Conservation (phyloP, 2,797 vertebrate genomes). For the Hemitrygon akajei region DNA sequence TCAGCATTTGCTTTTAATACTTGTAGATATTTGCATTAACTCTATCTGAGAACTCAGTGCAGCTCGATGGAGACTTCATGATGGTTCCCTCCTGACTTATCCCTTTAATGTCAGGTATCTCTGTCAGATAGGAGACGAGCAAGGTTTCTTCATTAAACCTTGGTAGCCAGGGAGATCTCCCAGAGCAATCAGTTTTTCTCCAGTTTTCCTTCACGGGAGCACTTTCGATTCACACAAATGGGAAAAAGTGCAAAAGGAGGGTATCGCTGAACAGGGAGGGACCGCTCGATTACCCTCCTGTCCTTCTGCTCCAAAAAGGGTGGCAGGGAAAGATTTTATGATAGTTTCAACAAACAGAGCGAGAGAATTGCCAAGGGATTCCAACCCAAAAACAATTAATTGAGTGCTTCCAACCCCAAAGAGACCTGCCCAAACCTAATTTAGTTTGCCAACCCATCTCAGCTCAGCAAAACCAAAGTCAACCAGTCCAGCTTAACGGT, state of each 20-base stretch:
- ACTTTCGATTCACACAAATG: background rate
- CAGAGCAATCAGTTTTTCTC: background rate
- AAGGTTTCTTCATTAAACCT: background rate
- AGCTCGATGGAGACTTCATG: background rate
- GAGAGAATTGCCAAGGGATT: background rate
- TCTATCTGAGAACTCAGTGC: background rate
- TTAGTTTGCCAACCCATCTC: background rate
- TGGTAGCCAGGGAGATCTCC: background rate
- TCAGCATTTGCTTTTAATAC: background rate
- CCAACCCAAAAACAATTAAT: background rate
- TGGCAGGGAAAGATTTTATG: background rate
- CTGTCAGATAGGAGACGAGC: too few relatives aligned
- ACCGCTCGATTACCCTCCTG: background rate
- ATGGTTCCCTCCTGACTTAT: background rate
- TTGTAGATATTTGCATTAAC: background rate
- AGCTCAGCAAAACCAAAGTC: background rate
- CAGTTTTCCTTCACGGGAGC: background rate
- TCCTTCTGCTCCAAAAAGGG: background rate
- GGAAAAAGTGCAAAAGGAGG: background rate
- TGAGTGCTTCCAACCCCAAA: background rate
- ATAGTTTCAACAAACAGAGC: background rate
- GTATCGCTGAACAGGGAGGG: background rate
- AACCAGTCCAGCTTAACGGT: too few relatives aligned
- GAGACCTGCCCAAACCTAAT: background rate
- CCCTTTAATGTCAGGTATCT: background rate